Percentiles rank a stretch among this genome's conserved stretches.
Conservation (phyloP, 2,797 vertebrate genomes). For the Sorex maritimensis region DNA sequence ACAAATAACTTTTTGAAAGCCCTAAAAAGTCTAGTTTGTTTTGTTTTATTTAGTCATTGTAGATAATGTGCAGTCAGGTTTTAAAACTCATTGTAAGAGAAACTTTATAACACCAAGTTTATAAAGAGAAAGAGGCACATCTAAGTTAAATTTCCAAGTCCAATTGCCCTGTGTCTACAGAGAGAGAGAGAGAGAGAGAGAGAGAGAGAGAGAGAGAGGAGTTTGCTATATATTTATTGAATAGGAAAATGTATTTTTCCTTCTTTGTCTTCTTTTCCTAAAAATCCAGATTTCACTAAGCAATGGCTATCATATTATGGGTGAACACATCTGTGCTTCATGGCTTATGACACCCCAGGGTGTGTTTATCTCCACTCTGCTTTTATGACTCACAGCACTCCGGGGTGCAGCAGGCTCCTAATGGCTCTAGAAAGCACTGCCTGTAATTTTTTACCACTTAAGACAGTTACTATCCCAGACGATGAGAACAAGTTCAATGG, state of each 20-base stretch:
- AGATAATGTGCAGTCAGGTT: not conserved
- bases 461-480: slow-evolving; percentile 81
- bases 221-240: slow-evolving; percentile 67
- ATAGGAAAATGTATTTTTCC: slow-evolving; percentile 72
- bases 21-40: not conserved
- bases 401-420: slow-evolving; percentile 72
- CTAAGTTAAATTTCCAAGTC: slow-evolving; percentile 45
- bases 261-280: slow-evolving; percentile 70
- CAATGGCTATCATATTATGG: slow-evolving; percentile 83
- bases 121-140: slow-evolving; percentile 45
- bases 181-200: not conserved
- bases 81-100: slow-evolving; percentile 54
- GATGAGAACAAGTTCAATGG: slow-evolving; percentile 71
- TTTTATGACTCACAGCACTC: slow-evolving; percentile 82
- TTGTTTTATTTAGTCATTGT: slow-evolving; percentile 45
- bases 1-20: slow-evolving; percentile 49
- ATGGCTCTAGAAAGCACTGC: slow-evolving; percentile 81
- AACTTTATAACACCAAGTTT: slow-evolving; percentile 9
- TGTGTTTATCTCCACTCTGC: slow-evolving; percentile 83
- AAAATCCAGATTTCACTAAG: slow-evolving; percentile 81
- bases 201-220: slow-evolving; percentile 24
- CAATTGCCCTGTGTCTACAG: slow-evolving; percentile 38
- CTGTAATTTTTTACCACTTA: slow-evolving; percentile 85
- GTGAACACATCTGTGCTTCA: slow-evolving; percentile 86
- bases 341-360: slow-evolving; percentile 81